Base-by-base conservation (phyloP, 2,797 vertebrate genomes). In the Dendrocincla fuliginosa region DNA sequence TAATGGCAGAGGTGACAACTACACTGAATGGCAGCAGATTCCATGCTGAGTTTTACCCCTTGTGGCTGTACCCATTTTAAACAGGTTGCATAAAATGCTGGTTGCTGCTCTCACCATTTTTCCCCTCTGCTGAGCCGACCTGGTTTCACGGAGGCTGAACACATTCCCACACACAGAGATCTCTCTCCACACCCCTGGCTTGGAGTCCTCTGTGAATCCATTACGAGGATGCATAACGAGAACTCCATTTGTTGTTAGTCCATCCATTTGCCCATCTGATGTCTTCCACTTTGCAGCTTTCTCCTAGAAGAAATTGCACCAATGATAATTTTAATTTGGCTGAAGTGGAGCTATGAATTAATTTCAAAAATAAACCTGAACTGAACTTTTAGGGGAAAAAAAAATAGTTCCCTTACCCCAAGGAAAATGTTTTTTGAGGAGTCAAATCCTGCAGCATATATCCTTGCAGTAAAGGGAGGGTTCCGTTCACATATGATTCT, bases 381-480 rank as follows among this genome's bases (percentile, higher is more conserved):
- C 17, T 79, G 35, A 96, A 68, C 15, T 60, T 1, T 9, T 7
- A 35, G 5, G 35, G 2, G 6, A 33, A 7, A 39, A 71, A 60
- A 60, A 60, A 73, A 5, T 44, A 67, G 12, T 44, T 67, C 28
- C 63, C 98, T 99, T 98, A 99, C 99, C 98, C 99, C 99, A 35
- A 99, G 98, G 97, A 99, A 99, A 96, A 99, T 99, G 98, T 99
- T 99, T 98, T 99, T 99, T 68, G 99, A 99, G 46, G 99, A 99
- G 97, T 99, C 99, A 91, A 99, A 99, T 95, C 99, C 99, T 9
- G 99, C 99, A 27, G 99, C 99, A 30, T 99, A 99, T 98, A 99
- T 99, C 91, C 98, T 98, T n/a, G 99, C 99, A 8, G 98, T 99
- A 96, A 99, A 99, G 89, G 99, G 99, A 44, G 99, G 98, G 86